Base-by-base conservation (phyloP, 2,113 vertebrate species). In the Eonycteris spelaea region DNA sequence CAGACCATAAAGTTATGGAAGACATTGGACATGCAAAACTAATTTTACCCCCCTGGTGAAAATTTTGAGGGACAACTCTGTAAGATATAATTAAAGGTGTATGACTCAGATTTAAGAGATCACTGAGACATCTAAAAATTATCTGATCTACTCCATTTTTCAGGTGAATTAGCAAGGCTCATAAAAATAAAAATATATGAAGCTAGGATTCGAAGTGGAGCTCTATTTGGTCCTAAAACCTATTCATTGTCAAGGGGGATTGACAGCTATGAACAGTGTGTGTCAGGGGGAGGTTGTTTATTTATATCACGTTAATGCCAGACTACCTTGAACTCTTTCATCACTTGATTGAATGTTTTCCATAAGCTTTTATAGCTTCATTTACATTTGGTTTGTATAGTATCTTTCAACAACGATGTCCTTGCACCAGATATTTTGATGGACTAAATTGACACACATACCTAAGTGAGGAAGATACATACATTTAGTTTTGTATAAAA, bases 11-110 rank as follows among this genome's bases (percentile, higher is more conserved):
- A 84, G 59, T 78, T 96, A 43, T 53, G n/a, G 86, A 95, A 91
- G 92, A 57, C 48, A 12, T 59, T 94, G 71, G 65, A 84, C 38
- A 57, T 77, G 24, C 40, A 87, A 94, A 96, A 89, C 65, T 67
- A 95, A 94, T 94, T 91, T 94, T 96, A 78, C 43, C 28, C 35
- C 35, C n/a, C 40, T 33, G 40, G 68, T 89, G 87, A 95, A 85
- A 65, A 65, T 86, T 75, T 30, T 35, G 65, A 68, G 91, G 38
- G 79, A 12, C 63, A 38, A 30, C n/a, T 84, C 74, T 91, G 9
- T 55, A 30, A 68, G 43, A 40, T 59, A 71, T 93, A 85, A 93
- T 91, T 75, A 77, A 82, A 93, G 38, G 26, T 74, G 22, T 38
- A 22, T 75, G 77, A 48, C 30, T 93, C 53, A 43, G 65, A 86